These are phyloP conservation scores for Chaenocephalus aceratus DNA, from an alignment of 2,113 vertebrate species.

Conservation along the genomic window DNA sequence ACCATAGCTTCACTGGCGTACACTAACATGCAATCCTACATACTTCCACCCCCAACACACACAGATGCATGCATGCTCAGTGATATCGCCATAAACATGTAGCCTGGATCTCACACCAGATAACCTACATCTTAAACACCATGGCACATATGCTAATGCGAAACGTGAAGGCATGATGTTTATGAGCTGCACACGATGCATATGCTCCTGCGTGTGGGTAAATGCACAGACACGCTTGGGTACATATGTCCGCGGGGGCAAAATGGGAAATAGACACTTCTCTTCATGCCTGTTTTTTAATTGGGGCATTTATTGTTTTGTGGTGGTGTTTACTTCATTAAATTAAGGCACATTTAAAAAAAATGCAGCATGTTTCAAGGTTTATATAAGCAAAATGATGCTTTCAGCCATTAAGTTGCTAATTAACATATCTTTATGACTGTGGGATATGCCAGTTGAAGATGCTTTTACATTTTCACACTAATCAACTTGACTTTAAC, in stretches of 20 bases:
- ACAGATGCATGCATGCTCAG: constrained; percentile 12
- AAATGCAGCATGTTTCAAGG: constrained; percentile 81
- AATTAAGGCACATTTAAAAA: constrained; percentile 80
- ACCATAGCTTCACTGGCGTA: constrained; percentile 33
- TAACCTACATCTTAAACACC: constrained; percentile 79
- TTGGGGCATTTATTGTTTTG: constrained; percentile 86
- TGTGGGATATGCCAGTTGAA: constrained; percentile 81
- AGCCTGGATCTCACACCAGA: constrained; percentile 76
- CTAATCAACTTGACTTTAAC: constrained; percentile 85
- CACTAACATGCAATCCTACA: constrained; percentile 2
- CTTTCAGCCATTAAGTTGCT: constrained; percentile 81
- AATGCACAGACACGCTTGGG: constrained; percentile 80
- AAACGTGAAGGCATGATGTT: constrained; percentile 72
- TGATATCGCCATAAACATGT: constrained; percentile 55
- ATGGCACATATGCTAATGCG: constrained; percentile 79
- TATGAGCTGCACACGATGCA: constrained; percentile 74
- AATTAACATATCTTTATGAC: constrained; percentile 84
- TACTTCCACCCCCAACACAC: constrained; percentile 8
- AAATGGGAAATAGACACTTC: constrained; percentile 82
- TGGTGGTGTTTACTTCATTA: constrained; percentile 82
- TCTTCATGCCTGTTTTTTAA: constrained; percentile 84
- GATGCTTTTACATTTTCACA: constrained; percentile 82
- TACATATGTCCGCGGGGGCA: constrained; percentile 80
- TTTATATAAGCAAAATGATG: constrained; percentile 83
- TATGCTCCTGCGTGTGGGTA: constrained; percentile 77